Base-by-base conservation (phyloP, 2,113 vertebrate genomes). In the Lagenorhynchus albirostris region DNA sequence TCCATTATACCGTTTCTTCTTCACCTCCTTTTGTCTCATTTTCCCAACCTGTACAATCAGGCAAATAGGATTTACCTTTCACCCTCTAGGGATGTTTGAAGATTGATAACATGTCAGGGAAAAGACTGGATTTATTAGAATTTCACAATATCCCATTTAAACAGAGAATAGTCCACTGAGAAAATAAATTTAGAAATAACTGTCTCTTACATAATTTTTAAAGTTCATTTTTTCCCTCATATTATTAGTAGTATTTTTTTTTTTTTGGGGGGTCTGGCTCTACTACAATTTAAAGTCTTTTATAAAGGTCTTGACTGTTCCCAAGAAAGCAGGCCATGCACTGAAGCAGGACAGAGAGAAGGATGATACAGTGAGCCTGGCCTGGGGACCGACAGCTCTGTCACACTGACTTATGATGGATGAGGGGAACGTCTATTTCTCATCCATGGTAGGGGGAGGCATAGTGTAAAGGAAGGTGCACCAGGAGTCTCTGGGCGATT, bases 371-470 rank as follows among this genome's bases (percentile, higher is more conserved):
- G 95, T 4, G 47, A 3, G 13, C 93, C 23, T 8, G 91, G 50
- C 93, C 97, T 4, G 84, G 89, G 84, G 98, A 98, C 4, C n/a
- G 73, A 98, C 98, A 98, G 98, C 96, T 96, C 53, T 98, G 98
- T 98, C 99, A 98, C 0, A 3, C 98, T 97, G 98, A 98, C 98
- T 98, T 97, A 98, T 98, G 98, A 99, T 98, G 98, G 98, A 99
- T 99, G 98, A 98, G 98, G 97, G 63, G 83, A 98, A 98, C 98
- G 98, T 95, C 98, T n/a, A 98, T 99, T 98, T 98, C 98, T 98
- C 98, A 96, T 98, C 97, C 50, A n/a, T 23, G 60, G 91, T 50
- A 92, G 97, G 97, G 97, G 97, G 98, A 98, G 91, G 98, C 93
- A 98, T 96, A 98, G 98, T 98, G 98, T 98, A 98, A 99, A 98